Base-by-base conservation (phyloP, 2,888 invertebrate species). In the Aethes cnicana region DNA sequence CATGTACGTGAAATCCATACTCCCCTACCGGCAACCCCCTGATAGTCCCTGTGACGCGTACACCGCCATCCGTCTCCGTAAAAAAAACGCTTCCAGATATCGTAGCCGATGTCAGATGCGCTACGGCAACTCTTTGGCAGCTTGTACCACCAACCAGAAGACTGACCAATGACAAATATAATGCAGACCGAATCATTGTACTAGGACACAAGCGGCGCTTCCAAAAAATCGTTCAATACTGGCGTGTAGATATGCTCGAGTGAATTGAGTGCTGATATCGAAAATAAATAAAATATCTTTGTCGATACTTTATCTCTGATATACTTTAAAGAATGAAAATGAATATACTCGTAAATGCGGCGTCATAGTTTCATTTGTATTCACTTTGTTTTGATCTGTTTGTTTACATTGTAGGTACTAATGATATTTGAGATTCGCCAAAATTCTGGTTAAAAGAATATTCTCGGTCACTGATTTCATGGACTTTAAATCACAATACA, bases 1-100 rank as follows among this genome's bases (percentile, higher is more conserved):
- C 91, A 65, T 94, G 93, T 6, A 94, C 77, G 57, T 93, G 93
- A 68, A 94, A 92, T n/a, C 93, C 93, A 58, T 93, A 86, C 2
- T 78, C 74, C 5, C 92, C 92, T 4, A 79, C 77, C 0, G 69
- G 68, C 11, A 93, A 79, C 1, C 92, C 92, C 0, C 62, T 66
- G 30, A 93, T 74, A 4, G 47, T 68, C n/a, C 93, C 93, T 4
- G 69, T 74, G 1, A 92, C 81, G 0, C 48, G 74, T 1, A 93
- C 75, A 0, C 90, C 91, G 0, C 74, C 70, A 1, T 78, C 75
- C 0, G 77, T 72, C 61, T 93, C 92, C 1, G 77, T 79, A 57
- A 93, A 90, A 9, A 53, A 25, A 33, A 87, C 61, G 21, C 52
- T 72, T 1, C 87, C 87, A 2, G 53, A 61, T 9, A 82, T 68